Evolutionary conservation across 2,797 vertebrate genomes (phyloP), one percentile per base, ranked within the genome.

Genomic region (Clamator glandarius): DNA sequence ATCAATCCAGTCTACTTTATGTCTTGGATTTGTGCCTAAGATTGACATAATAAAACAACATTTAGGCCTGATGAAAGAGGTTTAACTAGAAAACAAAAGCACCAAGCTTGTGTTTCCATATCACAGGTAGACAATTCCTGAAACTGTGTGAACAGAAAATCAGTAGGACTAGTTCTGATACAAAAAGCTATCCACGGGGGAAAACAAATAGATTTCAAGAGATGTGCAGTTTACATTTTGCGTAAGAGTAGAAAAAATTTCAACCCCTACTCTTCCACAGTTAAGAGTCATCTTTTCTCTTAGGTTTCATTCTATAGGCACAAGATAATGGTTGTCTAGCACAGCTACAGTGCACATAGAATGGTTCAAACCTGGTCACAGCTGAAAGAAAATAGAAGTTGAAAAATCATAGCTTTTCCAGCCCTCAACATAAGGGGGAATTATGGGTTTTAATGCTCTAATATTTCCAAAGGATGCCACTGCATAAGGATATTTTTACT

Each of bases 31-130:
- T 79, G 13, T 77, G 59, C 51, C 51, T 57, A 15, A 82, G 31
- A 81, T 69, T 69, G 55, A 93, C 67, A 85, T 28, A 48, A 25
- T 63, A 90, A 94, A 91, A 31, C 28, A 79, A 66, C 39, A 88
- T 92, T 76, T 48, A 51, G 31, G 28, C 21, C 55, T 73, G 59
- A 79, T 70, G 73, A 88, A 92, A 88, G 42, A 69, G 16, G 11
- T 76, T 75, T 92, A 90, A 91, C 92, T 88, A 76, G 55, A 90
- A 93, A 95, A 93, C 48, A 69, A 42, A 69, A 73, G 6, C 42
- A 76, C 26, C 26, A 44, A 33, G 23, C 18, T 79, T 74, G 50
- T 79, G 42, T 79, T 90, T 73, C 44, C 0, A 0, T 90, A 44
- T 79, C 33, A n/a, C 28, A 55, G 42, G 42, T 66, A 89, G 15